Evolutionary conservation across 1,140 invertebrate genomes (phyloP).

Genomic region (Eriosoma lanigerum): DNA sequence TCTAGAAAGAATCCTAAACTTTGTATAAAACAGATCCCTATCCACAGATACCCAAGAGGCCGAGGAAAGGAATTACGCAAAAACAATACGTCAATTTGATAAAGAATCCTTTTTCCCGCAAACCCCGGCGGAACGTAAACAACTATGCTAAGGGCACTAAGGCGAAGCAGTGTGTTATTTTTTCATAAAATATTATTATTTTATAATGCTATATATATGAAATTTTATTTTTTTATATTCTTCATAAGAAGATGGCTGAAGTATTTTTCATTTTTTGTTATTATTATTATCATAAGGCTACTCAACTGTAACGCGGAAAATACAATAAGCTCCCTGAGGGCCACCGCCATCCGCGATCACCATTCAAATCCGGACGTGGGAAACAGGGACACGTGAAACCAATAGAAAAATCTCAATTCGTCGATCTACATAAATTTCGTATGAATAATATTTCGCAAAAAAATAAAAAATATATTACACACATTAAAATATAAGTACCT

Average conservation of each 20-base stretch:
- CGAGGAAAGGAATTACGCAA: constrained; percentile 45
- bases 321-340: constrained; percentile 49
- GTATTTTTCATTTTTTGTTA: constrained; percentile 5
- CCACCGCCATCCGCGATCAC: constrained; percentile 9
- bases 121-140: constrained; percentile 16
- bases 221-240: not conserved
- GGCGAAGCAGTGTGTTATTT: constrained; percentile 44
- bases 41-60: not conserved
- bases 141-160: constrained; percentile 32
- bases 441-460: constrained; percentile 3
- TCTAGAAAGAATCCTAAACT: constrained; percentile 39
- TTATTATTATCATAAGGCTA: constrained; percentile 50
- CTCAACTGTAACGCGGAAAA: constrained; percentile 49
- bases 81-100: constrained; percentile 50
- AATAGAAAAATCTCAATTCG: constrained; percentile 32
- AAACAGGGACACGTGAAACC: constrained; percentile 26
- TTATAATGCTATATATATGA: constrained; percentile 35
- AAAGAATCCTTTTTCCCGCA: constrained; percentile 44
- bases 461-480: not conserved
- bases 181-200: constrained; percentile 50
- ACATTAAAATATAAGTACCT: too few relatives aligned
- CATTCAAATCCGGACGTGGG: constrained; percentile 46
- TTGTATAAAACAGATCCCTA: constrained; percentile 7
- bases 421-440: constrained; percentile 3
- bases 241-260: constrained; percentile 39